Percentiles rank a stretch among this genome's conserved stretches.
phyloP scores from a whole-genome alignment of 2,888 invertebrate genomes.

The Eupithecia subumbrata region DNA sequence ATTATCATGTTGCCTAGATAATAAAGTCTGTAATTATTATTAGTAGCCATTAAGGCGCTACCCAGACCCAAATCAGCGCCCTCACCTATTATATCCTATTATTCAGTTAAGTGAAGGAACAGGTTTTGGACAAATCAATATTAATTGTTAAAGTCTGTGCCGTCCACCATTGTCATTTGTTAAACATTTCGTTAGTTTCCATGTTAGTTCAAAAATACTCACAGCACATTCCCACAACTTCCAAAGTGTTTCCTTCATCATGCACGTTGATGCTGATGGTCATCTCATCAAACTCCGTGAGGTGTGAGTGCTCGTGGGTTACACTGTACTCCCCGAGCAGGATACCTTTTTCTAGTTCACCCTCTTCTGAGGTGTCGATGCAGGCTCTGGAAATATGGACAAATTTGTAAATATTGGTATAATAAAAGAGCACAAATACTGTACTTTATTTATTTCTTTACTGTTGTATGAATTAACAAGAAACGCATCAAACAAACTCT shows the following conservation, averaged over 20 bases:
- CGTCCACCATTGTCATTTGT: neutral
- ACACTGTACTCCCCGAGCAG: conserved; percentile 92
- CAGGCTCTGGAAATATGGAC: conserved; percentile 85
- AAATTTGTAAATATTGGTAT: neutral
- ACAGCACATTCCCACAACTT: conserved; percentile 98
- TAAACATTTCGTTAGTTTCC: neutral
- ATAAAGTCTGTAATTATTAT: too few species aligned
- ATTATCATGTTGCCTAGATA: neutral
- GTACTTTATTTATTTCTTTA: neutral
- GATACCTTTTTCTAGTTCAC: conserved; percentile 90
- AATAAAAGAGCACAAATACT: neutral
- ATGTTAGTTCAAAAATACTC: conserved; percentile 69
- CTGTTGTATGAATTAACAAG: neutral
- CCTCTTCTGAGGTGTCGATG: conserved; percentile 92
- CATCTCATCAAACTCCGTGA: conserved; percentile 91
- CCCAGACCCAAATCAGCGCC: too few species aligned
- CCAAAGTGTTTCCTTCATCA: conserved; percentile 94
- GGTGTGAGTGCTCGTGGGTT: conserved; percentile 90
- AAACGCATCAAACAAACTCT: too few species aligned
- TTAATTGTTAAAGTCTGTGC: too few species aligned
- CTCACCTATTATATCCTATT: too few species aligned
- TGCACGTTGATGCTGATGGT: conserved; percentile 96
- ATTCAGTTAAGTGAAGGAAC: too few species aligned
- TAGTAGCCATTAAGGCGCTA: too few species aligned
- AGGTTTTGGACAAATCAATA: too few species aligned